A percentile compares a stretch with the other conserved stretches of the same genome.
These are phyloP conservation scores for Agrochola lota DNA, from an alignment of 2,888 invertebrate species.

Conservation along the genomic window DNA sequence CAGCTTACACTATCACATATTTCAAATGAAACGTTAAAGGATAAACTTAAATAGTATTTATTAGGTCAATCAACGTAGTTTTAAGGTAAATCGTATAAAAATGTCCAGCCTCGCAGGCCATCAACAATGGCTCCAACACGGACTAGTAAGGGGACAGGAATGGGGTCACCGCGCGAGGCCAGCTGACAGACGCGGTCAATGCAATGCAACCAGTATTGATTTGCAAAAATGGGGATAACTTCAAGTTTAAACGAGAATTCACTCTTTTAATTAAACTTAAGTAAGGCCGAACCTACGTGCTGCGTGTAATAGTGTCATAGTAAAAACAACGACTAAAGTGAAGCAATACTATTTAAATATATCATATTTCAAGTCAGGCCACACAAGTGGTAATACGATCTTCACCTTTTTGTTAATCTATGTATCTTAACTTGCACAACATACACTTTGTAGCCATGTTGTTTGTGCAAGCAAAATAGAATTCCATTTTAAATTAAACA, in stretches of 20 bases:
- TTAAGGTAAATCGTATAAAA: slow-evolving; percentile 68
- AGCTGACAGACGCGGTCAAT: slow-evolving; percentile 75
- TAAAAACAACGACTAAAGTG: slow-evolving; percentile 37
- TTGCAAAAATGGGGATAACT: slow-evolving; percentile 70
- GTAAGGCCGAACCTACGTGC: background rate
- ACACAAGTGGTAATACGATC: slow-evolving; percentile 66
- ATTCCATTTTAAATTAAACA: slow-evolving; percentile 47
- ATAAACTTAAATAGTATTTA: background rate
- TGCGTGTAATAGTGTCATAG: slow-evolving; percentile 11
- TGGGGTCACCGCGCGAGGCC: slow-evolving; percentile 84
- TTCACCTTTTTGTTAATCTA: slow-evolving; percentile 53
- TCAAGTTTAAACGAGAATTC: slow-evolving; percentile 43
- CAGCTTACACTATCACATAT: background rate
- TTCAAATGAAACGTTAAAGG: background rate
- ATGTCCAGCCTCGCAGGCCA: slow-evolving; percentile 70
- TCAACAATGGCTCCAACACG: slow-evolving; percentile 70
- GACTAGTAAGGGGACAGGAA: slow-evolving; percentile 83
- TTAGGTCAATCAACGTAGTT: slow-evolving; percentile 3
- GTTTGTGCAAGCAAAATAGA: slow-evolving; percentile 51
- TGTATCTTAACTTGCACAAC: slow-evolving; percentile 49
- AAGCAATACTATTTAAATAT: slow-evolving; percentile 59
- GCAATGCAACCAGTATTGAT: slow-evolving; percentile 73
- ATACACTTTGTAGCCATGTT: slow-evolving; percentile 22
- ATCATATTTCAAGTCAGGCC: slow-evolving; percentile 69
- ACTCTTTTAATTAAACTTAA: slow-evolving; percentile 11